Evolutionary conservation across 1,140 invertebrate species (phyloP), one percentile per base, ranked within the genome.

Genomic region (Lanistes nyassanus): DNA sequence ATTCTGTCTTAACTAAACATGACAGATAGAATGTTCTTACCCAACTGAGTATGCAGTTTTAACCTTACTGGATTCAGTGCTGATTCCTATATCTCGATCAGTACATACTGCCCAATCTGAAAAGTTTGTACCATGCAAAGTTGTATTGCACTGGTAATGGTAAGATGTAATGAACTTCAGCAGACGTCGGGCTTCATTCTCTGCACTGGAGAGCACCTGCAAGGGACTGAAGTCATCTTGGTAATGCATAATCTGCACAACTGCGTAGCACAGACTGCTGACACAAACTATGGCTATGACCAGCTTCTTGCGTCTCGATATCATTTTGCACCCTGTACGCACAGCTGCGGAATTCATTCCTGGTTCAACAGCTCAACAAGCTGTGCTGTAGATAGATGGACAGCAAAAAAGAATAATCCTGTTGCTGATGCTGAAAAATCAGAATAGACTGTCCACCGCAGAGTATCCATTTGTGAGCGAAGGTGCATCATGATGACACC

Each of bases 111-210:
- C 82, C 85, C 85, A 88, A 31, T 76, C 75, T 13, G 86, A 81
- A 23, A 66, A 62, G 73, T 88, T 88, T 3, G 74, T 78, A n/a
- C 80, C 81, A 51, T 82, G 77, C 56, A 85, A 36, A 6, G 87
- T 83, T 58, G 23, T 65, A 65, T 88, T 87, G 78, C 87, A 88
- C 78, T 86, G 84, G 58, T 82, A 84, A 53, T 88, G 83, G 69
- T 86, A 83, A 11, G 82, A 79, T 23, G 83, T 84, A 34, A 88
- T 84, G 68, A 88, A 86, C 65, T 85, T 83, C 19, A 88, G 78
- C 29, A 88, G 76, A 56, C 87, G 65, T n/a, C 76, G 78, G 21
- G 86, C 86, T 62, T 88, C 87, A 79, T 82, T 86, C 31, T 84
- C 80, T 16, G 86, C 87, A 82, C 84, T 85, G 31, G 83, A 75